Evolutionary conservation across 2,888 invertebrate species (phyloP).

Genomic region (Chrysopilus asiliformis): DNA sequence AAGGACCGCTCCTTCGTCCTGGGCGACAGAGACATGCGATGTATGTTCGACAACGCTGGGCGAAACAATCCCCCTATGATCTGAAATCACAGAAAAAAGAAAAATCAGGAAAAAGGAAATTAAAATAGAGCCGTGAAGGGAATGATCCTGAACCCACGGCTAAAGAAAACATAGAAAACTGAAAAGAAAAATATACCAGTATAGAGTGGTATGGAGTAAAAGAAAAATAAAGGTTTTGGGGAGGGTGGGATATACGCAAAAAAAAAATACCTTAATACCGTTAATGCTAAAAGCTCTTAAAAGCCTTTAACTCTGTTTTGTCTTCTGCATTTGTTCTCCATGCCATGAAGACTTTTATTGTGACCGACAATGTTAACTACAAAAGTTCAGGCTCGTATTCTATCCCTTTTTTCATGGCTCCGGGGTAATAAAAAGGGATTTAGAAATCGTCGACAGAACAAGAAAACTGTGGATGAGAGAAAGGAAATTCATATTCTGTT

Average conservation of each 20-base stretch:
- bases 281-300: constrained; percentile 7
- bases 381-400: constrained; percentile 5
- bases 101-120: too few relatives aligned
- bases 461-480: too few relatives aligned
- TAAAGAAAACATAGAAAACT: too few relatives aligned
- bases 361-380: constrained; percentile 10
- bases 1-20: constrained; percentile 60
- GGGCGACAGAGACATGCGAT: constrained; percentile 52
- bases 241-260: too few relatives aligned
- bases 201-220: too few relatives aligned
- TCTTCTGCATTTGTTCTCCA: constrained; percentile 4
- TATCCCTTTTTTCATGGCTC: constrained; percentile 5
- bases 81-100: too few relatives aligned
- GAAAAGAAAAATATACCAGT: too few relatives aligned
- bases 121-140: too few relatives aligned
- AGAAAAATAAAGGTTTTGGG: too few relatives aligned
- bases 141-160: too few relatives aligned
- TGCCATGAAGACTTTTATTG: constrained; percentile 7
- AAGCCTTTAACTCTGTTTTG: constrained; percentile 7
- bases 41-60: constrained; percentile 60
- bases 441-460: too few relatives aligned
- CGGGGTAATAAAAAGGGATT: constrained; percentile 7
- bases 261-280: constrained; percentile 8
- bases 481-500: too few relatives aligned
- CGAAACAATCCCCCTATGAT: constrained; percentile 56